Percentiles rank a stretch among this genome's conserved stretches.
Evolutionary conservation across 2,797 vertebrate genomes (phyloP).

Genomic region (Danionella dracula): DNA sequence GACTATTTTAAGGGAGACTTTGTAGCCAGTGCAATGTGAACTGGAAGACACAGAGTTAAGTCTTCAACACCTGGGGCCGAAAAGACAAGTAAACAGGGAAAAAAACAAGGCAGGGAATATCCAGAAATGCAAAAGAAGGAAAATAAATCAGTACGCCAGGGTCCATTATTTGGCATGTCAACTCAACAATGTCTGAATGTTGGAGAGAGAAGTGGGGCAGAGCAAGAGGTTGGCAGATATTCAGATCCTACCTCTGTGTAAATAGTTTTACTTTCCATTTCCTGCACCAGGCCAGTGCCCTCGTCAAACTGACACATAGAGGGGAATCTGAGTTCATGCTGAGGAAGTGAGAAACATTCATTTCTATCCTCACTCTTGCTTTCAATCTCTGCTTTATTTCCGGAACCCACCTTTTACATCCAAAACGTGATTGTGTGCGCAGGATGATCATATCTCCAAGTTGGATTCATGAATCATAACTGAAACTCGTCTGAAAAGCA

Average conservation of each 20-base stretch:
- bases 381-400: conserved; percentile 4
- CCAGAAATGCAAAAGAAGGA: not conserved
- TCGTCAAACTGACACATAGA: conserved; percentile 26
- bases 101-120: not conserved
- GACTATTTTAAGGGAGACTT: not conserved
- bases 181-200: too few relatives aligned
- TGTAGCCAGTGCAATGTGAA: not conserved
- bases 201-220: not conserved
- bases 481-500: not conserved
- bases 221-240: not conserved
- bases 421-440: not conserved
- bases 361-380: conserved; percentile 19
- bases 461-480: not conserved
- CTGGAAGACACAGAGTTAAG: not conserved
- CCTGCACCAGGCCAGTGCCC: conserved; percentile 34
- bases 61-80: not conserved
- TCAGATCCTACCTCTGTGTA: conserved; percentile 17
- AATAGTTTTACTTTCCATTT: conserved; percentile 46
- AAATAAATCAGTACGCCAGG: not conserved
- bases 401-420: not conserved
- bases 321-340: conserved; percentile 3
- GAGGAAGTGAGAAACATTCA: conserved; percentile 1
- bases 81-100: not conserved
- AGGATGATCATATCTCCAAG: not conserved
- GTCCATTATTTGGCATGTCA: too few relatives aligned